Evolutionary conservation across 2,888 invertebrate species (phyloP), one percentile per base, ranked within the genome.

Genomic region (Diaperis boleti): DNA sequence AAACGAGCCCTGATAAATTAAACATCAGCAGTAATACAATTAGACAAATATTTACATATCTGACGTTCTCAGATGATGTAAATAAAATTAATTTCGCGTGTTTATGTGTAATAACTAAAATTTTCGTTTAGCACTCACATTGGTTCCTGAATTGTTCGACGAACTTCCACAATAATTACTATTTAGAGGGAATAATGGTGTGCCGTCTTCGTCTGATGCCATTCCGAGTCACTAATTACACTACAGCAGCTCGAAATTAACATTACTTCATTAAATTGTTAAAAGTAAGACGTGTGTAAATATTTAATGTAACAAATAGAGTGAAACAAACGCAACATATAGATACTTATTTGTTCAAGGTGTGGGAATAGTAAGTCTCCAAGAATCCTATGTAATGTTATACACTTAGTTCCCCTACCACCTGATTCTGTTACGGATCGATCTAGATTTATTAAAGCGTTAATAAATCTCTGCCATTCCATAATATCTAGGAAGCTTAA

Each of bases 371-470:
- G 29, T 52, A 54, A 55, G 55, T 22, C 37, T 15, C 10, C 26
- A 45, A 33, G 57, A 37, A 33, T 37, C 57, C 45, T 47, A 7
- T 17, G 57, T 57, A 57, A 57, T 47, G 14, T 41, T 26, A 57
- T 33, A 57, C 57, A 22, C 47, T 39, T n/a, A 7, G 13, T 56
- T 31, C 57, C 45, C 57, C 45, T 37, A 35, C 45, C 22, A 45
- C 18, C 33, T n/a, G 37, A 18, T 57, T 56, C 33, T 57, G 45
- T 37, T 15, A 45, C 3, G 10, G 18, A 57, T 57, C 57, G 57
- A 57, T 57, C 45, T 57, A 47, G 37, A 57, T 57, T 57, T 42
- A 47, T 37, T 45, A 37, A 57, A 57, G 57, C 57, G 57, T 57
- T 57, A 57, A 55, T 47, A 57, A 57, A 55, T 31, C 42, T 42